A percentile compares a stretch with the other conserved stretches of the same genome.
Evolutionary conservation across 1,140 invertebrate species (phyloP).

Genomic region (Brachionus rotundiformis): DNA sequence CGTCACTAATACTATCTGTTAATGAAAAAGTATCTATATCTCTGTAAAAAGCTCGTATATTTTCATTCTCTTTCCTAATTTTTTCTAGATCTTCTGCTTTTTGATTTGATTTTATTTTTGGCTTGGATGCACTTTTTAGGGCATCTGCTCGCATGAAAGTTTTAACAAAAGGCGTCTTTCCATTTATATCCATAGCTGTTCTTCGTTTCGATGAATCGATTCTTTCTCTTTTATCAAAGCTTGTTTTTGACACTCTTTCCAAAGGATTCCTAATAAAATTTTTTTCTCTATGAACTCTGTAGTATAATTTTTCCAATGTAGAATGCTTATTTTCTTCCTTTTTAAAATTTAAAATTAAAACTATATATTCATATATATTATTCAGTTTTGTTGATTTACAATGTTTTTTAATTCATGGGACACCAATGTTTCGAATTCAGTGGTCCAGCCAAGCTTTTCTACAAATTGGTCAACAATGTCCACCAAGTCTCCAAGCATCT

Average conservation of each 20-base stretch:
- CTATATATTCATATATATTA: background rate
- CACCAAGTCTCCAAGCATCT: slow-evolving; percentile 29
- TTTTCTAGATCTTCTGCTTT: background rate
- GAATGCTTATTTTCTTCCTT: slow-evolving; percentile 1
- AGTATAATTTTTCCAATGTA: background rate
- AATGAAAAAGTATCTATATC: background rate
- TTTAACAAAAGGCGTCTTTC: background rate
- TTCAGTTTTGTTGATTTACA: background rate
- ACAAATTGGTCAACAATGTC: background rate
- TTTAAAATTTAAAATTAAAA: background rate
- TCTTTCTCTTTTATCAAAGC: slow-evolving; percentile 24
- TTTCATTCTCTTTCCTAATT: slow-evolving; percentile 11
- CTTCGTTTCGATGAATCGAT: slow-evolving; percentile 14
- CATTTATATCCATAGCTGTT: background rate
- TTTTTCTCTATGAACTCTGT: background rate
- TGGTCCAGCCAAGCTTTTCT: slow-evolving; percentile 23
- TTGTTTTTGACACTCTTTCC: slow-evolving; percentile 15
- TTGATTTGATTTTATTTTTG: background rate
- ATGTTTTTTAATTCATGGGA: background rate
- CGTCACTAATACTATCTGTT: slow-evolving; percentile 9
- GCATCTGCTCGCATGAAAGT: background rate
- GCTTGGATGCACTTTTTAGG: background rate
- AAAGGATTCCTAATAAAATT: background rate
- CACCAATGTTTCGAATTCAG: slow-evolving; percentile 24
- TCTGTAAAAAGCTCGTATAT: background rate